Evolutionary conservation across 2,888 invertebrate genomes (phyloP).

Genomic region (Drosophila conformis): DNA sequence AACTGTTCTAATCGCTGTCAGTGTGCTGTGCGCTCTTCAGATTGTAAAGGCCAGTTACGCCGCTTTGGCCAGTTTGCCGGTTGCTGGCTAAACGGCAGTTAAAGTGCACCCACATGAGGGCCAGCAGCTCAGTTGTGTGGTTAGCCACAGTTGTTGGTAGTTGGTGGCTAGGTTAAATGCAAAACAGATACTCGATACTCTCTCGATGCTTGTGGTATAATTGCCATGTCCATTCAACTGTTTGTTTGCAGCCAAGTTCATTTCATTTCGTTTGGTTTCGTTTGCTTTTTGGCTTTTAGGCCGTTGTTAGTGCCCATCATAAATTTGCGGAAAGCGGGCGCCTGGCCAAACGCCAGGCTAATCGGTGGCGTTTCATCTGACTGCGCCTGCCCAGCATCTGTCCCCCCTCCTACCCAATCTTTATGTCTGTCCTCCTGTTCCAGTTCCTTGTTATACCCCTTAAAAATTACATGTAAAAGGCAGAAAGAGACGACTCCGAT

Average conservation of each 20-base stretch:
- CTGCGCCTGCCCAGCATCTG: conserved; percentile 6
- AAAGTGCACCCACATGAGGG: conserved; percentile 47
- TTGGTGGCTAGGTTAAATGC: conserved; percentile 22
- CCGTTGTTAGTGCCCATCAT: conserved; percentile 77
- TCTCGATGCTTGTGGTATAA: conserved; percentile 46
- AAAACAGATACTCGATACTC: conserved; percentile 33
- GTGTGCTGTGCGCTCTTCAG: conserved; percentile 22
- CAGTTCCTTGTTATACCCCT: conserved; percentile 20
- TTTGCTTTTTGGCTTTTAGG: conserved; percentile 43
- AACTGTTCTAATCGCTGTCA: conserved; percentile 32
- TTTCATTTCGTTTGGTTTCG: conserved; percentile 57
- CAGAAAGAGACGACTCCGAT: background rate
- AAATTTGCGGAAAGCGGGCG: conserved; percentile 65
- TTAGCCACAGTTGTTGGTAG: background rate
- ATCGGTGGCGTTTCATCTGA: conserved; percentile 77
- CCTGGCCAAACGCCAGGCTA: conserved; percentile 62
- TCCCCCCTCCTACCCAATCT: background rate
- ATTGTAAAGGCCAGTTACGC: conserved; percentile 42
- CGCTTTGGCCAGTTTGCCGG: conserved; percentile 17
- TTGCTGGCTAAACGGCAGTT: conserved; percentile 14
- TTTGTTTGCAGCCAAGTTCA: conserved; percentile 63
- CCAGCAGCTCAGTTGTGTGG: background rate
- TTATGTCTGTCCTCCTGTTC: background rate
- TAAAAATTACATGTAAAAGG: background rate
- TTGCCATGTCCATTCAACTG: conserved; percentile 77